Evolutionary conservation across 1,140 invertebrate genomes (phyloP).

Genomic region (Cheumatopsyche charites): DNA sequence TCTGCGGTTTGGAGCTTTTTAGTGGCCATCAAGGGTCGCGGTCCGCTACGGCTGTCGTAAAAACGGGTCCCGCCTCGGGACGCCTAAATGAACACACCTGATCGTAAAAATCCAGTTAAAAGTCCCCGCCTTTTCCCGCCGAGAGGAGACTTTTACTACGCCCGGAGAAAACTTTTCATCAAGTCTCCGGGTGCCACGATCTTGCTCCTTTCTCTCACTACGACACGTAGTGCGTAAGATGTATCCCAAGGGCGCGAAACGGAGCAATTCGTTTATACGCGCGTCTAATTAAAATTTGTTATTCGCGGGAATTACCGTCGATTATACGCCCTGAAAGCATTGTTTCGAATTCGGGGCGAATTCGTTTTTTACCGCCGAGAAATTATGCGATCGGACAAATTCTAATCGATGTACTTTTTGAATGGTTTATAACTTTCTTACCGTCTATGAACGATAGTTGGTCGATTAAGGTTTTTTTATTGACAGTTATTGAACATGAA

Average conservation of each 20-base stretch:
- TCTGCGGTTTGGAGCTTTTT: conserved; percentile 4
- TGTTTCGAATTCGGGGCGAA: too few species aligned
- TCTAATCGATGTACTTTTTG: too few species aligned
- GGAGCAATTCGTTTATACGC: not conserved
- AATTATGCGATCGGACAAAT: too few species aligned
- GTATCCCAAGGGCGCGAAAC: not conserved
- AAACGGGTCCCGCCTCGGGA: conserved; percentile 24
- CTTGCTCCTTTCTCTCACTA: not conserved
- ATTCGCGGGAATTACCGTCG: not conserved
- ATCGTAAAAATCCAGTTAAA: conserved; percentile 41
- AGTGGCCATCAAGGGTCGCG: conserved; percentile 21
- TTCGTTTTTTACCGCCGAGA: too few species aligned
- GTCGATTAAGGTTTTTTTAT: too few species aligned
- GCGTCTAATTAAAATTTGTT: not conserved
- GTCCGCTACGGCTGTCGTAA: conserved; percentile 29
- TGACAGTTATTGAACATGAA: too few species aligned
- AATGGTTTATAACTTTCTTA: too few species aligned
- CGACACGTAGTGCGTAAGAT: too few species aligned
- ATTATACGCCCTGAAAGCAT: too few species aligned
- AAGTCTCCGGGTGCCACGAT: conserved; percentile 2
- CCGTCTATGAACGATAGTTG: too few species aligned
- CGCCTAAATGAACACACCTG: conserved; percentile 39
- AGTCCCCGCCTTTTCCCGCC: conserved; percentile 22
- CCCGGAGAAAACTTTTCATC: conserved; percentile 8
- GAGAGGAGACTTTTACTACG: conserved; percentile 23